phyloP scores from a whole-genome alignment of 2,113 vertebrate genomes.

The Nesoenas mayeri region DNA sequence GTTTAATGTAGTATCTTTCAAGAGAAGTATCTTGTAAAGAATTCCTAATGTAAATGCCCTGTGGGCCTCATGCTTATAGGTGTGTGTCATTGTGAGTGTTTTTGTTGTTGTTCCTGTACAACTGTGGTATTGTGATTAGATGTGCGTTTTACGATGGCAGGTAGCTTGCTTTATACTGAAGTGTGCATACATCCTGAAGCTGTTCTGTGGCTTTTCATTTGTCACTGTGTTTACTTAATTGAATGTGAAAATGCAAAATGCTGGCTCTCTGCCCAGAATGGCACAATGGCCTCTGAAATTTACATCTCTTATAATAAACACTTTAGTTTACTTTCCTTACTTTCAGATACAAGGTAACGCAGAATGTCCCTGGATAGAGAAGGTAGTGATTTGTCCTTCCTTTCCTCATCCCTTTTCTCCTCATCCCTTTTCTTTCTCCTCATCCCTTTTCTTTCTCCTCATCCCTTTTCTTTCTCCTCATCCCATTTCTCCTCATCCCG shows the following conservation, averaged over 20 bases:
- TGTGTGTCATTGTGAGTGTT: neutral
- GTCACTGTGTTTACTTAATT: neutral
- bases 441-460: too few relatives aligned
- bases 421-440: too few relatives aligned
- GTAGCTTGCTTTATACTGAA: constrained; percentile 1
- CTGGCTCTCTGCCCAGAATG: neutral
- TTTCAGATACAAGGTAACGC: rapidly evolving
- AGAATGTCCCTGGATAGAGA: neutral
- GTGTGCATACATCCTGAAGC: neutral
- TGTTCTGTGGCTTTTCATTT: constrained; percentile 8
- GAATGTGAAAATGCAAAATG: neutral
- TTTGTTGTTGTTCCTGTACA: neutral
- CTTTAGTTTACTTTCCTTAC: neutral
- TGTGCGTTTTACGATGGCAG: neutral
- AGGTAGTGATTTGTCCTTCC: neutral
- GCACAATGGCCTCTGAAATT: neutral
- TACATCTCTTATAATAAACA: neutral
- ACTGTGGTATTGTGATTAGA: neutral
- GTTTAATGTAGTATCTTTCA: neutral
- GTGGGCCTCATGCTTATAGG: neutral
- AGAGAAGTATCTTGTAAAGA: neutral
- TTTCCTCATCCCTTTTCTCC: too few relatives aligned
- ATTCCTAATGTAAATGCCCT: neutral
- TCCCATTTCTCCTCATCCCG: too few relatives aligned
- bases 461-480: too few relatives aligned